Conservation (phyloP, 2,797 vertebrate genomes). For the Cottoperca gobio region DNA sequence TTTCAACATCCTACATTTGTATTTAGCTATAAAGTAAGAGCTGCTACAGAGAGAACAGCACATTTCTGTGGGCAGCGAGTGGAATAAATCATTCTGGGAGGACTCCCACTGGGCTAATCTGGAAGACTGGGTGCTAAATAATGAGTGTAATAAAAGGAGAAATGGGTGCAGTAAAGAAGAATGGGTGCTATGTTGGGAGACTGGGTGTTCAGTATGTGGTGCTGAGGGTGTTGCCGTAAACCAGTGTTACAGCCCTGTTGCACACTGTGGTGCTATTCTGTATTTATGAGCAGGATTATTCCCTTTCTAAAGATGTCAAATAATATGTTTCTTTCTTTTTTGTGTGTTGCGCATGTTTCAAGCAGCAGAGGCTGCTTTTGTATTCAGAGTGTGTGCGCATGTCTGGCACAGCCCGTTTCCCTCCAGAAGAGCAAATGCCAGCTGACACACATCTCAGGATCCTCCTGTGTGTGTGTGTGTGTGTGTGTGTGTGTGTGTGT, state of each 20-base stretch:
- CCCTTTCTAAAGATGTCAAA: not conserved
- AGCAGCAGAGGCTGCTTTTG: constrained; percentile 9
- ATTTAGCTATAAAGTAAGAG: constrained; percentile 2
- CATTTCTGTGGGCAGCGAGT: constrained; percentile 3
- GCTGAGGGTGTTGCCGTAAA: not conserved
- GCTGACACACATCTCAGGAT: constrained; percentile 60
- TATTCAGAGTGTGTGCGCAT: constrained; percentile 44
- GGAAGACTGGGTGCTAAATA: constrained; percentile 29
- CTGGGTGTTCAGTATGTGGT: not conserved
- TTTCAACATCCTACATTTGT: not conserved
- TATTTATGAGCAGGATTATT: not conserved
- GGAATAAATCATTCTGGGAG: constrained; percentile 30
- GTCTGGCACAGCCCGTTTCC: constrained; percentile 70
- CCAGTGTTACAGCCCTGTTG: not conserved
- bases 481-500: constrained; percentile 6
- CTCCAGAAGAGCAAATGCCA: constrained; percentile 65
- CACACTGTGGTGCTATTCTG: not conserved
- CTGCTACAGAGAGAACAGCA: not conserved
- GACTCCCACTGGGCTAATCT: constrained; percentile 19
- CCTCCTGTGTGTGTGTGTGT: constrained; percentile 37
- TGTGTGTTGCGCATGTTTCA: constrained; percentile 20
- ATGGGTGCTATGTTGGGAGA: not conserved
- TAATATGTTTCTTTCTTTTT: not conserved
- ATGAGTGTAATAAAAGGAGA: constrained; percentile 33
- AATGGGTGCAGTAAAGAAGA: constrained; percentile 11